Evolutionary conservation across 2,797 vertebrate genomes (phyloP).

Genomic region (Lacerta viridis): DNA sequence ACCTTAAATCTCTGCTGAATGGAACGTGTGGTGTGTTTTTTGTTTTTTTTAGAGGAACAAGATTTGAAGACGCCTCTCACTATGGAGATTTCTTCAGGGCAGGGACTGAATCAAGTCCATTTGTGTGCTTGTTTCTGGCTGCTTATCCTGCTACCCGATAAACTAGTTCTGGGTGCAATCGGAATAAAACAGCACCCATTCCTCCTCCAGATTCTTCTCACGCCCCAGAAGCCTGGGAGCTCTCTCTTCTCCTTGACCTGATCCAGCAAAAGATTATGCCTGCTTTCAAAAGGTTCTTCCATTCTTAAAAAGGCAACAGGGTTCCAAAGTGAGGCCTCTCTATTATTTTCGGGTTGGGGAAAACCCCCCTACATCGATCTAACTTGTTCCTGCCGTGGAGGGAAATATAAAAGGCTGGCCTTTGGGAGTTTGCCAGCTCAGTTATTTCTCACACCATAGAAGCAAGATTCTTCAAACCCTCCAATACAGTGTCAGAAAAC

Average conservation of each 20-base stretch:
- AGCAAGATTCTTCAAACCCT: background rate
- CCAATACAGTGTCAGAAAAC: too few relatives aligned
- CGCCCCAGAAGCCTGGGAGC: too few relatives aligned
- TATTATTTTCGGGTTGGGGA: background rate
- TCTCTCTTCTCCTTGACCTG: background rate
- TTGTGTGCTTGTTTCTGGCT: background rate
- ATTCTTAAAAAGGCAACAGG: background rate
- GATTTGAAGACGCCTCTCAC: too few relatives aligned
- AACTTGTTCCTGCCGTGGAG: background rate
- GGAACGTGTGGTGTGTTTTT: too few relatives aligned
- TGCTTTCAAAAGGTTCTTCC: background rate
- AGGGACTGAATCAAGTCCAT: background rate
- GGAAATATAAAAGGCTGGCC: background rate
- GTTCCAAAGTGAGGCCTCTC: background rate
- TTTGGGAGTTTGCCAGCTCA: background rate
- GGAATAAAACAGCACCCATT: too few relatives aligned
- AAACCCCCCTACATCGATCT: too few relatives aligned
- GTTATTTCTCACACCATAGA: background rate
- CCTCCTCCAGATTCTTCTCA: background rate
- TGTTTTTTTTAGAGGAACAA: too few relatives aligned
- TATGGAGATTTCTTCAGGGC: too few relatives aligned
- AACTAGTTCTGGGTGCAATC: constrained; percentile 4
- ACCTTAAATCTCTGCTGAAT: too few relatives aligned
- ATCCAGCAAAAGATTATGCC: background rate
- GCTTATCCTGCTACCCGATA: background rate